Base-by-base conservation (phyloP, 2,113 vertebrate species). In the Pseudolaguvia tuberculata region DNA sequence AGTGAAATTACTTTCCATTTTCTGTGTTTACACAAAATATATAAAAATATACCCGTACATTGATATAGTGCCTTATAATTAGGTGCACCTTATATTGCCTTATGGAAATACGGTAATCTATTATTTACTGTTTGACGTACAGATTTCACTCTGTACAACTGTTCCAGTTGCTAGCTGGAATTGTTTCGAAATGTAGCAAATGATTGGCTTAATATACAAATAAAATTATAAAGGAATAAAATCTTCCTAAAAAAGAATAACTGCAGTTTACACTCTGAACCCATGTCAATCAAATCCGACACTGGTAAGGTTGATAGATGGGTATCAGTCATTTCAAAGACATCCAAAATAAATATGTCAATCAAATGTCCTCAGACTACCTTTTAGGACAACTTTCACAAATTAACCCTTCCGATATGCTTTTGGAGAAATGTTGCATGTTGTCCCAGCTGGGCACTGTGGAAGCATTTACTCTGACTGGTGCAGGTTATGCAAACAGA, bases 281-380 rank as follows among this genome's bases (percentile, higher is more conserved):
- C 35, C 14, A 3, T 23, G 70, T 53, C 77, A 73, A 69, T 78
- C 75, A 76, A 52, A n/a, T 25, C 15, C 58, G 29, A 52, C 17
- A 52, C 48, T 45, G 31, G 53, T 35, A 61, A 67, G 75, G 75
- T 77, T 56, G 62, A 45, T 39, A 50, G 45, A 20, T 45, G 45
- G 69, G 50, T 27, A 25, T 53, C 75, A 70, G 42, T 61, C 25
- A 56, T 77, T 70, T 59, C 42, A 47, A 29, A 45, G 67, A 75
- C 62, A 42, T 35, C 59, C 55, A 67, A 75, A 81, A 78, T 72
- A 81, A 81, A 78, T 42, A 78, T 55, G 58, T 52, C 71, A 75
- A 66, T 81, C 76, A 77, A 18, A 58, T 18, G n/a, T 56, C 42
- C 61, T 65, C 78, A 67, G 29, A 63, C 53, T 65, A 67, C 68